These are phyloP conservation scores for Amphipoea lucens DNA, from an alignment of 2,888 invertebrate genomes.

Conservation along the genomic window DNA sequence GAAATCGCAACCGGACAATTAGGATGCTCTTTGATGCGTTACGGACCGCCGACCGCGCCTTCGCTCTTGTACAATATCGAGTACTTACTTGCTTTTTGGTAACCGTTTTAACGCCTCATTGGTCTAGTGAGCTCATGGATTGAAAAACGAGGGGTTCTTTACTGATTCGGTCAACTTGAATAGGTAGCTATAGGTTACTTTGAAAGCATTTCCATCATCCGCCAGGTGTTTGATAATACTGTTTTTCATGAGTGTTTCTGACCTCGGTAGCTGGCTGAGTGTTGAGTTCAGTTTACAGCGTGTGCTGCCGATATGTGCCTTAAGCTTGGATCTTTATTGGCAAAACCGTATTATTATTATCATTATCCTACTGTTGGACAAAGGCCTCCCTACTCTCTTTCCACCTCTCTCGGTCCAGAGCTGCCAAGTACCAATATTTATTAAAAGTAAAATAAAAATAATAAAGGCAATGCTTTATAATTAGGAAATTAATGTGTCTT, in stretches of 20 bases:
- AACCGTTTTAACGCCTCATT: slow-evolving; percentile 41
- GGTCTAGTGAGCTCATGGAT: slow-evolving; percentile 1
- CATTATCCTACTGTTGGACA: neutral
- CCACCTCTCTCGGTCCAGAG: neutral
- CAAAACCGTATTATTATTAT: neutral
- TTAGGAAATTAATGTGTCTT: neutral
- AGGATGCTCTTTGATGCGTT: slow-evolving; percentile 80
- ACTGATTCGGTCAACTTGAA: neutral
- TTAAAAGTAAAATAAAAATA: neutral
- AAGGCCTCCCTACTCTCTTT: neutral
- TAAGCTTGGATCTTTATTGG: neutral
- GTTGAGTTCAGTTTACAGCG: neutral
- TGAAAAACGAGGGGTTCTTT: neutral
- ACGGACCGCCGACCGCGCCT: slow-evolving; percentile 69
- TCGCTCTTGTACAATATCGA: slow-evolving; percentile 49
- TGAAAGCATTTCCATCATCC: neutral
- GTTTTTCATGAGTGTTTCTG: neutral
- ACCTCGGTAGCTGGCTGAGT: neutral
- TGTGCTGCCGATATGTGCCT: no score
- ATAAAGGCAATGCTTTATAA: neutral
- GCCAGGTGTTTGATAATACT: neutral
- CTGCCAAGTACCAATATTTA: neutral
- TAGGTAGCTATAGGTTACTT: neutral
- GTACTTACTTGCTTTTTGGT: slow-evolving; percentile 42
- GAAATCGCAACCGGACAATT: slow-evolving; percentile 82